Evolutionary conservation across 53 echinoderm and acorn worm species (phyloP), one percentile per base, ranked within the genome.

Genomic region (Actinopyga echinites): DNA sequence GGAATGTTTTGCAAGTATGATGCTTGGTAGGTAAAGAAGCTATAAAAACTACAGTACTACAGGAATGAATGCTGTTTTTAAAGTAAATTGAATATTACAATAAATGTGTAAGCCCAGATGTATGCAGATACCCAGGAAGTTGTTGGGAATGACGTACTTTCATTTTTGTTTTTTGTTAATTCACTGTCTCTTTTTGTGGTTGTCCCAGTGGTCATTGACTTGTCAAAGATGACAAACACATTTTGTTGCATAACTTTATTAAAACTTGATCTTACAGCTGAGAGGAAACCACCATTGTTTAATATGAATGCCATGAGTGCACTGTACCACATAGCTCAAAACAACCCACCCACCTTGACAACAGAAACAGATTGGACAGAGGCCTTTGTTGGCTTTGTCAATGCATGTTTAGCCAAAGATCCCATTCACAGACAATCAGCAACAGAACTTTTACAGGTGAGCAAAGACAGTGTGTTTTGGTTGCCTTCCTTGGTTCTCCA

Each of bases 241-340:
- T n/a, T n/a, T n/a, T n/a, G n/a, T n/a, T 15, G 9, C 9, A 5
- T 79, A 24, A 54, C 49, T 44, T 79, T 59, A 28, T 8, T 79
- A 8, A 21, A 26, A 49, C 17, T 40, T 68, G 21, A 17, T 31
- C 31, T 33, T 65, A 8, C 87, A 97, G 99, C 99, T 56, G 99
- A 97, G 79, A 90, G 99, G 49, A 97, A 97, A 88, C 99, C 99
- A 86, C 99, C 99, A 22, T 84, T 97, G 61, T 97, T 94, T 86
- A 97, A 97, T 86, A 97, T 97, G 99, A 97, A 97, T 71, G 99
- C 94, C 88, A 97, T 97, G 99, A 97, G 99, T 94, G 99, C 99
- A 86, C 92, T 97, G 79, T 97, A 97, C 57, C 99, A 97, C 83
- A 97, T 97, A 25, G 99, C 99, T 24, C 99, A 97, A 87, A 97